Evolutionary conservation across 1,140 invertebrate species (phyloP).

Genomic region (Arion vulgaris): DNA sequence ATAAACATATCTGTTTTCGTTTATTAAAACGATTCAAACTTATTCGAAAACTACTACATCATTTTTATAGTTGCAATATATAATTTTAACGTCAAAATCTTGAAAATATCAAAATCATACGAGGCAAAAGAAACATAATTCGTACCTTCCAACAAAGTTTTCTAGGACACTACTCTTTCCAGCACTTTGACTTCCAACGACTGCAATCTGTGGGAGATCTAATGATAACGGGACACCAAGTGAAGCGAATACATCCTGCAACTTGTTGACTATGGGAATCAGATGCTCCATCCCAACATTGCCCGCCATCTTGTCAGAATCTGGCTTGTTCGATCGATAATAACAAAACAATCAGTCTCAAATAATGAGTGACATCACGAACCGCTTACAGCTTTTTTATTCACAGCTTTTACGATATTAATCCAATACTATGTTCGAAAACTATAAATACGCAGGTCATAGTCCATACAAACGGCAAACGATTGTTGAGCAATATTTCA

Average conservation of each 20-base stretch:
- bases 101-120: too few relatives aligned
- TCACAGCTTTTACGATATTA: too few relatives aligned
- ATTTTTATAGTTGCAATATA: too few relatives aligned
- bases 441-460: too few relatives aligned
- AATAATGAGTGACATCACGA: constrained; percentile 8
- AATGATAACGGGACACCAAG: constrained; percentile 97
- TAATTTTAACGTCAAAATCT: too few relatives aligned
- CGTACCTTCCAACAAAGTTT: constrained; percentile 99
- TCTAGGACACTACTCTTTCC: constrained; percentile 99
- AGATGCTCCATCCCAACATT: constrained; percentile 97
- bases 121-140: too few relatives aligned
- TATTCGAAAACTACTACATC: too few relatives aligned
- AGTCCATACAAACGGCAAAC: too few relatives aligned
- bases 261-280: constrained; percentile 98
- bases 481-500: too few relatives aligned
- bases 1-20: too few relatives aligned
- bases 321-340: constrained; percentile 30
- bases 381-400: neutral
- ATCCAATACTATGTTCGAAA: too few relatives aligned
- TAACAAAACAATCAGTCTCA: constrained; percentile 36
- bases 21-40: too few relatives aligned
- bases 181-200: constrained; percentile 98
- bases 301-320: constrained; percentile 75
- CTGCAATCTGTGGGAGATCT: constrained; percentile 99
- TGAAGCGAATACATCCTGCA: constrained; percentile 99